Conservation (phyloP, 2,113 vertebrate species). For the Hystrix brachyura region DNA sequence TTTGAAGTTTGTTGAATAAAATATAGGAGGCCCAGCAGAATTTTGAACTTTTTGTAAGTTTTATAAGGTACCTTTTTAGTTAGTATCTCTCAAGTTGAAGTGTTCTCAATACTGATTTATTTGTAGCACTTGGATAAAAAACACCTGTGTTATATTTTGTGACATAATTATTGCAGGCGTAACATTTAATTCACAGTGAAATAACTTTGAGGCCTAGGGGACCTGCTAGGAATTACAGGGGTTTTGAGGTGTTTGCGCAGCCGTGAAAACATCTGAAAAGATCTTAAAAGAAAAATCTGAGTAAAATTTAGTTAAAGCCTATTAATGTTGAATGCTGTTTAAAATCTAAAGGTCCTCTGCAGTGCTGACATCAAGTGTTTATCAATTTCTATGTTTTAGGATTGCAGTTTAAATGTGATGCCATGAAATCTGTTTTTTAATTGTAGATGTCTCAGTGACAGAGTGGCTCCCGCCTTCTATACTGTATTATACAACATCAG, state of each 20-base stretch:
- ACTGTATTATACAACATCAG: not conserved
- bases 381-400: not conserved
- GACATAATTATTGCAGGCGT: not conserved
- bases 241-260: not conserved
- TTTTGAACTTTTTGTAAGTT: slow-evolving; percentile 51
- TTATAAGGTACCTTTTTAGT: not conserved
- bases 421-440: not conserved
- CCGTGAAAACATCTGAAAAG: not conserved
- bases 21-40: not conserved
- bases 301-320: slow-evolving; percentile 15
- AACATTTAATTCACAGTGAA: slow-evolving; percentile 3
- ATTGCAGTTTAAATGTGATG: not conserved
- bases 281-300: not conserved
- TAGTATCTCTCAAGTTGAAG: not conserved
- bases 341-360: not conserved
- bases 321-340: not conserved
- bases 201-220: not conserved
- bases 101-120: slow-evolving; percentile 33
- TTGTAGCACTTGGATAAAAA: not conserved
- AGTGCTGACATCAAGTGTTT: not conserved
- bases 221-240: not conserved
- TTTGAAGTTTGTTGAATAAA: slow-evolving; percentile 7
- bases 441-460: not conserved
- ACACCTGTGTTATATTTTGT: not conserved
- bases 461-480: not conserved